These are phyloP conservation scores for Orthonychiurus folsomi DNA, from an alignment of 2,888 invertebrate species.

Conservation along the genomic window DNA sequence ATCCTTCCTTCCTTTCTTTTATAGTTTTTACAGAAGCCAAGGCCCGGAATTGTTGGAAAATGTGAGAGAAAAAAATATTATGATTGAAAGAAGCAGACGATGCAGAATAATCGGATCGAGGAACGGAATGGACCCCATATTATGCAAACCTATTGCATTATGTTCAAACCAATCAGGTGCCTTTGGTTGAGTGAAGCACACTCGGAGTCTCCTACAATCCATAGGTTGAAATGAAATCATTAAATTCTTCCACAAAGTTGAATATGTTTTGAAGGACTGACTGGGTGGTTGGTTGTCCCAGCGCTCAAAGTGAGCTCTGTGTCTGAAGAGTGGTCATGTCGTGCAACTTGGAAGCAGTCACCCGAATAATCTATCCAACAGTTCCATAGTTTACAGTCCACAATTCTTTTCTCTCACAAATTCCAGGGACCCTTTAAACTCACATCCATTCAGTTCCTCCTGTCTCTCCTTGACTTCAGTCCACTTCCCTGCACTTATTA, in stretches of 20 bases:
- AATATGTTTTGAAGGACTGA: constrained; percentile 9
- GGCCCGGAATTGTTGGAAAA: too few relatives aligned
- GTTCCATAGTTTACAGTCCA: background rate
- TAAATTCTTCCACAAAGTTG: constrained; percentile 39
- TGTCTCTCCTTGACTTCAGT: too few relatives aligned
- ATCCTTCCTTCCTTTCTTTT: too few relatives aligned
- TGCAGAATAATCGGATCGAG: constrained; percentile 6
- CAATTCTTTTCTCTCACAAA: background rate
- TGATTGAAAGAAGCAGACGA: constrained; percentile 12
- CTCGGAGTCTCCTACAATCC: background rate
- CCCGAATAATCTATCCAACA: background rate
- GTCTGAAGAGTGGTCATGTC: constrained; percentile 36
- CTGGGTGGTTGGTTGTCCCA: constrained; percentile 30
- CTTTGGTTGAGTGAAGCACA: background rate
- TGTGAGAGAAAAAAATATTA: background rate
- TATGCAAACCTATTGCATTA: background rate
- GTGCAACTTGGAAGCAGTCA: constrained; percentile 21
- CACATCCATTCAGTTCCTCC: background rate
- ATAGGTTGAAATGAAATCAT: constrained; percentile 35
- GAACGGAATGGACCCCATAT: background rate
- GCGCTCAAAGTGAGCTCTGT: background rate
- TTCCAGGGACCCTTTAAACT: background rate
- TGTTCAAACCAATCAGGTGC: background rate
- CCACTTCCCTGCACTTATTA: too few relatives aligned
- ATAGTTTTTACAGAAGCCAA: too few relatives aligned